Conservation (phyloP, 2,888 invertebrate genomes). For the Drosophila infuscata region DNA sequence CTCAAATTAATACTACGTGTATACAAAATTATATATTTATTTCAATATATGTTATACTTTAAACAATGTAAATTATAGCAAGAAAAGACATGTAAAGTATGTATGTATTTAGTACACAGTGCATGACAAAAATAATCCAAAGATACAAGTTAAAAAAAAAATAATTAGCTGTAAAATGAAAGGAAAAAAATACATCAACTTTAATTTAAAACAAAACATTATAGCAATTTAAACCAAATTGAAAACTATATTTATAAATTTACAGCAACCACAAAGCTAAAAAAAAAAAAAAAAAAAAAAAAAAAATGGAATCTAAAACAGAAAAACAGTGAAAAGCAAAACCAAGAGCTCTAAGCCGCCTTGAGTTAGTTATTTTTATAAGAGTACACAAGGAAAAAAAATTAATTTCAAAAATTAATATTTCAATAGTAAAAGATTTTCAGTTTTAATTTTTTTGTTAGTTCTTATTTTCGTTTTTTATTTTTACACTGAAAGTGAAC, state of each 20-base stretch:
- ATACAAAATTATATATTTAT: constrained; percentile 52
- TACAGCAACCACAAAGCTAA: constrained; percentile 28
- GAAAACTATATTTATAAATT: constrained; percentile 57
- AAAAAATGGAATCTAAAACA: constrained; percentile 27
- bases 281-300: constrained; percentile 18
- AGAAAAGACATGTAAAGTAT: constrained; percentile 66
- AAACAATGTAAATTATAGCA: constrained; percentile 55
- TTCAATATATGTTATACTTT: constrained; percentile 53
- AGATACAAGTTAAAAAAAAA: constrained; percentile 56
- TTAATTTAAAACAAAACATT: constrained; percentile 49
- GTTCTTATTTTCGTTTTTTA: constrained; percentile 46
- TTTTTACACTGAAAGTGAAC: constrained; percentile 67
- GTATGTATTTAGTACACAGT: constrained; percentile 66
- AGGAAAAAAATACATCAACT: constrained; percentile 67
- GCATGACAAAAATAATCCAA: constrained; percentile 69
- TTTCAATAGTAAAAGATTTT: constrained; percentile 53
- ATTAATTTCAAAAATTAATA: constrained; percentile 65
- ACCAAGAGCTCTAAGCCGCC: constrained; percentile 79
- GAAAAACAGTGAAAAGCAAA: constrained; percentile 51
- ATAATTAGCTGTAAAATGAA: constrained; percentile 69
- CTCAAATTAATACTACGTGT: constrained; percentile 54
- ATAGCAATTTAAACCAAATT: constrained; percentile 64
- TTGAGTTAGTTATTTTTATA: constrained; percentile 80
- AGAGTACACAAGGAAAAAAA: constrained; percentile 56
- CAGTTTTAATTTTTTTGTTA: constrained; percentile 34